Base-by-base conservation (phyloP, 1,140 invertebrate genomes). In the Bombus vancouverensis region DNA sequence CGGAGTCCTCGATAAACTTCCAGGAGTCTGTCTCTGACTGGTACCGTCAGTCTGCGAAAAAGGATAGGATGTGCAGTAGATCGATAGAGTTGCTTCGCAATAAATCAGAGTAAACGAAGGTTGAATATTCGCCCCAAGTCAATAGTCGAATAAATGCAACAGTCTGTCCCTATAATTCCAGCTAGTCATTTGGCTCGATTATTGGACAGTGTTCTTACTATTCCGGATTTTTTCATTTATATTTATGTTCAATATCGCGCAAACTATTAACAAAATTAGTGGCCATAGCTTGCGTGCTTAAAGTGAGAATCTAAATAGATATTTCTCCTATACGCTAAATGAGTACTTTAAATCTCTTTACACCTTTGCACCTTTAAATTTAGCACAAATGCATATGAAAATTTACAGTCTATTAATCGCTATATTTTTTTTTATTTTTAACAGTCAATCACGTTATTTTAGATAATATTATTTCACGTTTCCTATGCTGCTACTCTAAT, bases 31-130 rank as follows among this genome's bases (percentile, higher is more conserved):
- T 80, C 93, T 87, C 86, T 92, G 93, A 85, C 93, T 94, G 77
- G 93, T 94, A 88, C 89, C 91, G 57, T 95, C 94, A 62, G 94
- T 94, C 94, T 95, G 77, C 32, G 70, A 84, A 78, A 10, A 88
- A 68, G 47, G 65, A 79, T 57, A 42, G 57, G 10, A 76, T 28
- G 37, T 9, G n/a, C 18, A 32, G 18, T 25, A 44, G 37, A 75
- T 80, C 65, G 44, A 81, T 59, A 81, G 10, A 34, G n/a, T 2
- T 81, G 13, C 15, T 73, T 32, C 37, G 32, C 37, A 2, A 73
- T 59, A 71, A 39, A 87, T 47, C 85, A 72, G 47, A 28, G 39
- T 32, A 68, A 13, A 70, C 37, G 25, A n/a, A 34, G 5, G 13
- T 39, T 13, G n/a, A 47, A 13, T 25, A 62, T 77, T 39, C 22